Evolutionary conservation across 2,113 vertebrate species (phyloP).

Genomic region (Lates calcarifer): DNA sequence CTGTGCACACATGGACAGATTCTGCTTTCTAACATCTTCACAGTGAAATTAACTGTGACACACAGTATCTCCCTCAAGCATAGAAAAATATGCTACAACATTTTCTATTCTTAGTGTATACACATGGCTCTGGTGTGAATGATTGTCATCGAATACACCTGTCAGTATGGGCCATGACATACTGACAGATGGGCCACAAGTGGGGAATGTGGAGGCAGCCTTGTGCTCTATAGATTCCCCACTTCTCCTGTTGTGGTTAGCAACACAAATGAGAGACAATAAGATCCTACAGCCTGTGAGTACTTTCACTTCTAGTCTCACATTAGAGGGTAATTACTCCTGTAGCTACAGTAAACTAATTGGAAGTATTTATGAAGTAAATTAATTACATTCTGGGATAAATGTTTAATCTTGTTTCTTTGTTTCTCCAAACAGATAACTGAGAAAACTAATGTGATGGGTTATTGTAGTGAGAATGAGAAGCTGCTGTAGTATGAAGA

Average conservation of each 20-base stretch:
- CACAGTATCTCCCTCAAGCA: slow-evolving; percentile 2
- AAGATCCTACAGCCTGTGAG: not conserved
- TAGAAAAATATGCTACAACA: slow-evolving; percentile 3
- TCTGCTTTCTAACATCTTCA: not conserved
- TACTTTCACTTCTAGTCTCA: not conserved
- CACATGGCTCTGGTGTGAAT: slow-evolving; percentile 40
- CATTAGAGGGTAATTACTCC: not conserved
- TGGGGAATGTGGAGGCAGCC: slow-evolving; percentile 45
- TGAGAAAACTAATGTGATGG: not conserved
- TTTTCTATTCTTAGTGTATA: slow-evolving; percentile 51
- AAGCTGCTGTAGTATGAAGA: not conserved
- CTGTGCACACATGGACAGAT: not conserved
- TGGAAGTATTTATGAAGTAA: not conserved
- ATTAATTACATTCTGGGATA: not conserved
- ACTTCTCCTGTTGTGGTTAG: slow-evolving; percentile 6
- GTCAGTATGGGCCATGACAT: slow-evolving; percentile 42
- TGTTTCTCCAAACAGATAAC: not conserved
- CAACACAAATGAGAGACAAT: slow-evolving; percentile 6
- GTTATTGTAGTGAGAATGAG: not conserved
- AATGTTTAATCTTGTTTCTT: not conserved
- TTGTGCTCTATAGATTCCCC: slow-evolving; percentile 28
- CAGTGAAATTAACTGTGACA: slow-evolving; percentile 19
- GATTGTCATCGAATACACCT: slow-evolving; percentile 49
- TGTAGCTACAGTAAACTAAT: not conserved
- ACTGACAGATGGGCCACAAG: slow-evolving; percentile 41